These are phyloP conservation scores for Drosophila macrospina DNA, from an alignment of 2,888 invertebrate species.

Conservation along the genomic window DNA sequence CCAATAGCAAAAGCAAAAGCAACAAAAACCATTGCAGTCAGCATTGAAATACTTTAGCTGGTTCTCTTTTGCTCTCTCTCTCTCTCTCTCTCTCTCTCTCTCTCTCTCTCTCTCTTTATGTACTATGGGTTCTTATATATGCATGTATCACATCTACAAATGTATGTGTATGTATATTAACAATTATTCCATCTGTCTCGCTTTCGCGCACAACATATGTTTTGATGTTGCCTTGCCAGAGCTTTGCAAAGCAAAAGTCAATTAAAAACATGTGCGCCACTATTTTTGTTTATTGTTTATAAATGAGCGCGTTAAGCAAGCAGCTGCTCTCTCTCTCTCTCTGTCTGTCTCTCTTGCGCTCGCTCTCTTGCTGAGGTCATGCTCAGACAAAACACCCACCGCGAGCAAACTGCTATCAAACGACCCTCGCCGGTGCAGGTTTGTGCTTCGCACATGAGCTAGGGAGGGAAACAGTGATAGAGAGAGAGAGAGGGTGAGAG, in stretches of 20 bases:
- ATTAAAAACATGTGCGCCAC: conserved; percentile 80
- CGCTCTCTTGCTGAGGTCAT: conserved; percentile 65
- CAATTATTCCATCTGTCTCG: conserved; percentile 21
- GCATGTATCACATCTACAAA: conserved; percentile 4
- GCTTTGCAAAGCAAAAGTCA: conserved; percentile 63
- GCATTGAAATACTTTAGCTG: conserved; percentile 61
- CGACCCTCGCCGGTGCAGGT: conserved; percentile 69
- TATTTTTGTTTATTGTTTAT: conserved; percentile 81
- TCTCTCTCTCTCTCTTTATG: conserved; percentile 5
- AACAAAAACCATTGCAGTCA: conserved; percentile 33
- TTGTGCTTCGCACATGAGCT: conserved; percentile 32
- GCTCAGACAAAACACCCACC: conserved; percentile 50
- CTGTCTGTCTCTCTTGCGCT: conserved; percentile 3
- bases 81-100: conserved; percentile 3
- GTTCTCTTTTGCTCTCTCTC: conserved; percentile 21
- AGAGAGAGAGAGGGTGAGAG: conserved; percentile 11
- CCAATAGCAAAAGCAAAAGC: conserved; percentile 29
- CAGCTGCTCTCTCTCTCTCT: conserved; percentile 25
- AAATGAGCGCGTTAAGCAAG: conserved; percentile 65
- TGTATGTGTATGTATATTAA: conserved; percentile 7
- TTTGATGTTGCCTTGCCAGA: conserved; percentile 53
- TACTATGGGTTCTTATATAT: not conserved
- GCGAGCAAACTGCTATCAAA: conserved; percentile 40
- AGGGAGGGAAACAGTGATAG: conserved; percentile 11
- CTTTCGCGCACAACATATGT: conserved; percentile 63